These are phyloP conservation scores for Eudyptes chrysolophus DNA, from an alignment of 2,113 vertebrate genomes.

Conservation along the genomic window DNA sequence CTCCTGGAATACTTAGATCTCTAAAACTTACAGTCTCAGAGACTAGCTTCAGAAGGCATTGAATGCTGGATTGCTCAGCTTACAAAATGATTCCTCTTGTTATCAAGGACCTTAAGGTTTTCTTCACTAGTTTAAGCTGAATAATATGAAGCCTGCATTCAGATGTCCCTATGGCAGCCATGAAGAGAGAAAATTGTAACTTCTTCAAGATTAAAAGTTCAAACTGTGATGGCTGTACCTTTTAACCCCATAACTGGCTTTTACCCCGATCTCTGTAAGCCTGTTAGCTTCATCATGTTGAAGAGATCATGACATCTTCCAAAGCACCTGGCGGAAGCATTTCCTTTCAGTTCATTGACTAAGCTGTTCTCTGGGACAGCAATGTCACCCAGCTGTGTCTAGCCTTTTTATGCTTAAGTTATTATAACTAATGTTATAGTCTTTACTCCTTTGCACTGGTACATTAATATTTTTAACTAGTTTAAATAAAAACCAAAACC, in stretches of 20 bases:
- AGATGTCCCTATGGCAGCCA: neutral
- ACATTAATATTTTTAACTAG: neutral
- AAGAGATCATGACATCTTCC: conserved; percentile 71
- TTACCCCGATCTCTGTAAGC: conserved; percentile 63
- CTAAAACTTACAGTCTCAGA: neutral
- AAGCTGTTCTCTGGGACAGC: conserved; percentile 25
- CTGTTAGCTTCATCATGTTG: conserved; percentile 59
- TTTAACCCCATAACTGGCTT: conserved; percentile 63
- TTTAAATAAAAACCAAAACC: neutral
- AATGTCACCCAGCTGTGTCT: conserved; percentile 33
- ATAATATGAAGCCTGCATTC: conserved; percentile 51
- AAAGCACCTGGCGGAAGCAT: conserved; percentile 52
- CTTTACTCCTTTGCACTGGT: conserved; percentile 14
- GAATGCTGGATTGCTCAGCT: conserved; percentile 8
- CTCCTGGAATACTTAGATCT: neutral
- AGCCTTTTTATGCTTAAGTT: conserved; percentile 54
- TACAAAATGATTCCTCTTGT: neutral
- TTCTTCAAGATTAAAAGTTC: conserved; percentile 68
- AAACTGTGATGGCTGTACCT: conserved; percentile 62
- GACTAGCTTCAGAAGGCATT: neutral
- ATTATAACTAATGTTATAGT: conserved; percentile 38
- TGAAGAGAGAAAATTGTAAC: conserved; percentile 54
- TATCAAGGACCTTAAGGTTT: conserved; percentile 56
- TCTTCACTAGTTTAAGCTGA: conserved; percentile 42
- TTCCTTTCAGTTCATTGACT: conserved; percentile 58